These are phyloP conservation scores for Eclectus roratus DNA, from an alignment of 2,113 vertebrate genomes.

Conservation along the genomic window DNA sequence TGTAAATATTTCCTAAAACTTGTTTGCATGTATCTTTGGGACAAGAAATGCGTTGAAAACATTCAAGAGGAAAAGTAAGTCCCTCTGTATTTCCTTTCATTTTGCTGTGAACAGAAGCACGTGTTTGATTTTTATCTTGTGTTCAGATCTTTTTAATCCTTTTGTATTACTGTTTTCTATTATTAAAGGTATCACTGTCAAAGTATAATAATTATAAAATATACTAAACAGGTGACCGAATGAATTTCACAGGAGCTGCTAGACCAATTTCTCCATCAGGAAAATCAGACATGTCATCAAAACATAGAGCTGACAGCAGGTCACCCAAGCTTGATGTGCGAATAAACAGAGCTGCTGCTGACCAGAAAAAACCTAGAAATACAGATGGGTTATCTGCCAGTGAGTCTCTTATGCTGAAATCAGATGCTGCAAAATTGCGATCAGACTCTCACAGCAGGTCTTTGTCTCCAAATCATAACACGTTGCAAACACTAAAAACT, in stretches of 20 bases:
- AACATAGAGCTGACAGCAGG: slow-evolving; percentile 86
- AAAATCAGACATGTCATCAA: slow-evolving; percentile 80
- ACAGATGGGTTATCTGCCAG: slow-evolving; percentile 87
- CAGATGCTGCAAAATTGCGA: slow-evolving; percentile 91
- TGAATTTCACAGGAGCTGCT: slow-evolving; percentile 80
- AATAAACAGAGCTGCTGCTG: slow-evolving; percentile 79
- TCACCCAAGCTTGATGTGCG: slow-evolving; percentile 86
- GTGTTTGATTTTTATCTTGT: neutral
- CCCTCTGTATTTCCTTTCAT: neutral
- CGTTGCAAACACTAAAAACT: slow-evolving; percentile 91
- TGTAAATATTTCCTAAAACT: neutral
- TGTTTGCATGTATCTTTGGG: neutral
- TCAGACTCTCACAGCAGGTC: slow-evolving; percentile 97
- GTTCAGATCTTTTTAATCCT: neutral
- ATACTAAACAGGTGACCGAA: slow-evolving; percentile 85
- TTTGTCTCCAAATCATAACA: slow-evolving; percentile 97
- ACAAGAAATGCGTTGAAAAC: neutral
- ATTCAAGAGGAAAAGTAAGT: neutral
- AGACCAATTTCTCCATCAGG: slow-evolving; percentile 82
- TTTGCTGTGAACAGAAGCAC: neutral
- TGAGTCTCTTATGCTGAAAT: slow-evolving; percentile 91
- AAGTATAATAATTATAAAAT: slow-evolving; percentile 61
- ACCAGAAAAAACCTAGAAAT: slow-evolving; percentile 85
- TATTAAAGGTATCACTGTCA: neutral
- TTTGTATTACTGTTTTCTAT: neutral